Base-by-base conservation (phyloP, 2,888 invertebrate genomes). In the Polymixis lichenea region DNA sequence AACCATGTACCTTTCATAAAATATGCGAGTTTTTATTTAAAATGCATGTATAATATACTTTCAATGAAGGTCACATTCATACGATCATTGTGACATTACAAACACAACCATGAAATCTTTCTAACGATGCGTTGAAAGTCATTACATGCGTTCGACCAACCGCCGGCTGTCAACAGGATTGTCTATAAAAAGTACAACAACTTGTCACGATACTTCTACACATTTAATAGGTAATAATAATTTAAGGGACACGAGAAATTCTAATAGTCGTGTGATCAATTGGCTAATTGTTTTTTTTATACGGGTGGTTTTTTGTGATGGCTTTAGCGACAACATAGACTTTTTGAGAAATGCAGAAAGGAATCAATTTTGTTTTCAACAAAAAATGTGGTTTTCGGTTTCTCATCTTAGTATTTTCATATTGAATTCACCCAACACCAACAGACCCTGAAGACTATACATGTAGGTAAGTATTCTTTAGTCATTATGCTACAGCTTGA, bases 91-190 rank as follows among this genome's bases (percentile, higher is more conserved):
- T 72, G 56, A 46, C 49, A 43, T 32, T 58, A 32, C 6, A n/a
- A 73, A 78, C 22, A 32, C 2, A 51, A 22, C 15, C 28, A 43
- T 61, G 61, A 82, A 58, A 69, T 72, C 7, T 58, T 43, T 53
- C 5, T 55, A 81, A 70, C 19, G 68, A 75, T 55, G 64, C 55
- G 65, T 53, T 72, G 79, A 79, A 79, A 70, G 66, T 5, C 61
- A 61, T 71, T 72, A 51, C 82, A 56, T 75, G 61, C 65, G 62
- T 51, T 82, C 46, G 28, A 61, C 56, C n/a, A 55, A 49, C 53
- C 51, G 56, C 46, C 60, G 32, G 78, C 43, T 82, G 75, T 82
- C 78, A 82, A 71, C 68, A 75, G 55, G 8, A 28, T 22, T 64
- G 53, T 74, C 67, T 74, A 71, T 82, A 82, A 58, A 71, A 55